phyloP scores from a whole-genome alignment of 2,797 vertebrate species.

The Xenopus petersii region DNA sequence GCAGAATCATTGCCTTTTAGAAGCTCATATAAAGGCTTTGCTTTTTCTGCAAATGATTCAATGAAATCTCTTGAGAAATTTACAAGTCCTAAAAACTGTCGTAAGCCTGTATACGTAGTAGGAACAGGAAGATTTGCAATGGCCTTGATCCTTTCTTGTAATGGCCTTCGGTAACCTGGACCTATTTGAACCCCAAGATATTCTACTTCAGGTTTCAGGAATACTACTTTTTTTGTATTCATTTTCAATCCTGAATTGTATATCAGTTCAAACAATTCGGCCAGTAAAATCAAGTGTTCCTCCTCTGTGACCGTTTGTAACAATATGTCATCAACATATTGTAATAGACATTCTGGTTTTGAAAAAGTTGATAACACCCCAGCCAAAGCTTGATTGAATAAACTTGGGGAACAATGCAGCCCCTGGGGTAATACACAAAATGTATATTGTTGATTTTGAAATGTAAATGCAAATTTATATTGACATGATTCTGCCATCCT shows the following conservation, averaged over 20 bases:
- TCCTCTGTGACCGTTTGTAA: neutral
- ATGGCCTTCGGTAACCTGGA: neutral
- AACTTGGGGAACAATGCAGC: neutral
- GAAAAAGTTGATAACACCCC: no score
- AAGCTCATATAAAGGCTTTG: neutral
- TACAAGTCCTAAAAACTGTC: neutral
- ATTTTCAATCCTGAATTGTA: neutral
- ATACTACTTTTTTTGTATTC: neutral
- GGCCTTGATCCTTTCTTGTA: neutral
- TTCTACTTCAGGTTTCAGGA: neutral
- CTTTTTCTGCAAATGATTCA: conserved; percentile 2
- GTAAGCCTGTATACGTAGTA: neutral
- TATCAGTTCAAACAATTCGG: neutral
- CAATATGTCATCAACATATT: neutral
- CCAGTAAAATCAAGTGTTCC: neutral
- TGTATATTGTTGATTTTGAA: neutral
- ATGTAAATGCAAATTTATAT: neutral
- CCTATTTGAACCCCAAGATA: neutral
- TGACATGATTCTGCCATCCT: neutral
- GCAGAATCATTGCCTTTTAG: neutral
- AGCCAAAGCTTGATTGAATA: no score
- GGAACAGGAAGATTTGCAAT: neutral
- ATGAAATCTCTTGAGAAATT: conserved; percentile 7
- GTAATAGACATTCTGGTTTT: neutral
- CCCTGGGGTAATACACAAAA: neutral